Conservation (phyloP, 2,797 vertebrate species). For the Malurus splendens region DNA sequence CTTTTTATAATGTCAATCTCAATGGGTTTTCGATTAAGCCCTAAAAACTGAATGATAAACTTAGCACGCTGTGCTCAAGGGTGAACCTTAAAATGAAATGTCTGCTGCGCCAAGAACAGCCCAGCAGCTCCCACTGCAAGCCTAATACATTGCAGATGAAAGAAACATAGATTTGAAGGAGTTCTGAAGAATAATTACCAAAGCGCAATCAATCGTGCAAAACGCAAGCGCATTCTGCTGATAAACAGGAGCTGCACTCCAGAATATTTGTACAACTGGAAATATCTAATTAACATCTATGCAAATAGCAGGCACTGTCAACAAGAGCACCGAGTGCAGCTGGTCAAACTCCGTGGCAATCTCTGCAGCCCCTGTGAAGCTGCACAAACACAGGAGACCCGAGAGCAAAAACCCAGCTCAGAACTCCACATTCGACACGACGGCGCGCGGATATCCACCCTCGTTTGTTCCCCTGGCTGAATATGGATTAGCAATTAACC, state of each 20-base stretch:
- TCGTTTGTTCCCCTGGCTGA: constrained; percentile 59
- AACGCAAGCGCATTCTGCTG: neutral
- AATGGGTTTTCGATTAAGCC: neutral
- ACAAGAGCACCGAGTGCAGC: neutral
- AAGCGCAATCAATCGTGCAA: neutral
- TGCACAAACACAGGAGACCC: neutral
- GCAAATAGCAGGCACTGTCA: neutral
- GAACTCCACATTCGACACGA: constrained; percentile 35
- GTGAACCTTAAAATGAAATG: neutral
- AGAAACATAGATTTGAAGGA: neutral
- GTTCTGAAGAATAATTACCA: neutral
- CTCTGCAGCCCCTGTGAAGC: neutral
- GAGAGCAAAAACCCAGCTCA: neutral
- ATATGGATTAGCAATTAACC: constrained; percentile 72
- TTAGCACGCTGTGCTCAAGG: neutral
- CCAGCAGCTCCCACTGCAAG: neutral
- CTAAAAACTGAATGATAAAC: neutral
- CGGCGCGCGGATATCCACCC: constrained; percentile 19
- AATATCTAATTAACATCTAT: constrained; percentile 5
- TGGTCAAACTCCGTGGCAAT: constrained; percentile 12
- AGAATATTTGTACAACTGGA: neutral
- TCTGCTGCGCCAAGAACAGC: neutral
- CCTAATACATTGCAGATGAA: neutral
- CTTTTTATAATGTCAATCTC: neutral
- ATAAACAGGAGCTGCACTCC: neutral